Base-by-base conservation (phyloP, 2,113 vertebrate genomes). In the Corvus cornix region DNA sequence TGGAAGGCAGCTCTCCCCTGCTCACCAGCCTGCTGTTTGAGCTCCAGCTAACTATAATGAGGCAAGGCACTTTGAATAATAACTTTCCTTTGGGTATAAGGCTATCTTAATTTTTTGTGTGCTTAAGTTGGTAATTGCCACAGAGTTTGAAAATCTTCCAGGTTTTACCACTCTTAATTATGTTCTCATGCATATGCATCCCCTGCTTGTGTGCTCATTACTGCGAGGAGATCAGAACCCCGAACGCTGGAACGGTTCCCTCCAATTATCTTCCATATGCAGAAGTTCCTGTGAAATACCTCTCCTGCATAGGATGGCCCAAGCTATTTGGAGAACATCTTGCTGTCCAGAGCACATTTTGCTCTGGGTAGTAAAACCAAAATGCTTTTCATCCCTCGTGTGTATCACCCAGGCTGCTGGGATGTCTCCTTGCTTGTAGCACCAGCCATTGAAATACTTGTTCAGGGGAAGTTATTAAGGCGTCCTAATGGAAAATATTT, bases 111-210 rank as follows among this genome's bases (percentile, higher is more conserved):
- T 94, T 95, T 95, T 97, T 96, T 97, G 95, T 95, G 73, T 96
- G 83, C 93, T 94, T 95, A 94, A 89, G 84, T 94, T 97, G 96
- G 95, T 97, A 98, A 98, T 98, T 98, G 97, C 95, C 84, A 92
- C 26, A 72, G 95, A 98, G 95, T 89, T 98, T 97, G 97, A 98
- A 97, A 97, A 95, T 96, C 95, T 97, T 98, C 97, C 95, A 97
- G 97, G 97, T 97, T 97, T 98, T 97, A 97, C 91, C 88, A 93
- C 96, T 98, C 95, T 97, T 98, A 98, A 98, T 98, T 98, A 98
- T 75, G 85, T 91, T 91, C 96, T 98, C 96, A 98, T 98, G 93
- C 97, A 97, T 98, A 98, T 98, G 97, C 96, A 98, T 96, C 88
- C 43, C 81, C 97, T 97, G 96, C 94, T 94, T 90, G 91, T 67